Evolutionary conservation across 2,888 invertebrate species (phyloP).

Genomic region (Eristalis pertinax): DNA sequence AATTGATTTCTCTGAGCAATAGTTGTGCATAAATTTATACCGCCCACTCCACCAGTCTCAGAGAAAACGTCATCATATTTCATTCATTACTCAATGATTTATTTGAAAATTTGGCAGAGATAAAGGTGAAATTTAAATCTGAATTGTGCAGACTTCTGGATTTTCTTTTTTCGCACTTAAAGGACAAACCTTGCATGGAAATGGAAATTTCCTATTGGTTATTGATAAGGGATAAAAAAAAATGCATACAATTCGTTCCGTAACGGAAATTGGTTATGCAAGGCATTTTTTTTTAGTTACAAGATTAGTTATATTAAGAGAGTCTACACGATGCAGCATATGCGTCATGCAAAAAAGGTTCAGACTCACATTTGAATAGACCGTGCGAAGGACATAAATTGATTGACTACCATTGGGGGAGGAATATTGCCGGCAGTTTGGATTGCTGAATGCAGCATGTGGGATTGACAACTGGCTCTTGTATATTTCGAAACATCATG

Average conservation of each 20-base stretch:
- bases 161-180: constrained; percentile 13
- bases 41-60: constrained; percentile 34
- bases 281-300: constrained; percentile 26
- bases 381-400: constrained; percentile 64
- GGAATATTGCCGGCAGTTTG: constrained; percentile 21
- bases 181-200: background rate
- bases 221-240: constrained; percentile 12
- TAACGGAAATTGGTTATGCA: constrained; percentile 32
- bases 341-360: constrained; percentile 54
- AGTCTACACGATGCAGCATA: constrained; percentile 44
- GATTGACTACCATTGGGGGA: constrained; percentile 69
- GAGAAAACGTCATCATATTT: constrained; percentile 71
- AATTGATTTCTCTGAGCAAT: constrained; percentile 69
- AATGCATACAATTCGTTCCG: constrained; percentile 40
- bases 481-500: constrained; percentile 71
- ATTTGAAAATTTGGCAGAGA: constrained; percentile 71
- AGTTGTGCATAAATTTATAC: constrained; percentile 70
- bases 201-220: background rate
- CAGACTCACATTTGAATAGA: constrained; percentile 63
- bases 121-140: constrained; percentile 72
- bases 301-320: constrained; percentile 36
- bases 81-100: constrained; percentile 72
- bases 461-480: constrained; percentile 68
- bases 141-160: constrained; percentile 51
- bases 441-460: constrained; percentile 54